Conservation (phyloP, 2,113 vertebrate species). For the Sinosuthora webbiana region DNA sequence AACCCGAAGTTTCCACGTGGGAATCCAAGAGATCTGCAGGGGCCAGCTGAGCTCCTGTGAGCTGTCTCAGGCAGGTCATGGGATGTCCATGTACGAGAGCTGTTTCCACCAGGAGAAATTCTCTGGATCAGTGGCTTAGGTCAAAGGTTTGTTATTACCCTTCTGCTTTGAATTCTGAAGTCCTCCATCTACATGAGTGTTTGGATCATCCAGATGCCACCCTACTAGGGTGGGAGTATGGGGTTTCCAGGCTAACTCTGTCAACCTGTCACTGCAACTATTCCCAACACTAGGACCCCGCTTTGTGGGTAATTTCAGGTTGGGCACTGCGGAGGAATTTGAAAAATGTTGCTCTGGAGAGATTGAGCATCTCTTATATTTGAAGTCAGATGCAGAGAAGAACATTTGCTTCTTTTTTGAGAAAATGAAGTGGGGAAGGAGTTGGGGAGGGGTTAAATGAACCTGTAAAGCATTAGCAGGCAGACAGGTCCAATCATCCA, state of each 20-base stretch:
- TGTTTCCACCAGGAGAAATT: background rate
- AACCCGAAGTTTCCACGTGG: background rate
- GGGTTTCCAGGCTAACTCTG: background rate
- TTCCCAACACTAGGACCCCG: accelerated
- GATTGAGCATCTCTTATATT: background rate
- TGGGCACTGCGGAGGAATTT: background rate
- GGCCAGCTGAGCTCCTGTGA: background rate
- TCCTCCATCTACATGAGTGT: background rate
- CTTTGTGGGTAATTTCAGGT: background rate
- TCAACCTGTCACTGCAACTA: background rate
- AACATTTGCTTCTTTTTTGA: background rate
- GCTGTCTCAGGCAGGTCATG: background rate
- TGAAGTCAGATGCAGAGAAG: background rate
- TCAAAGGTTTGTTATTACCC: background rate
- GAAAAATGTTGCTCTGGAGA: background rate
- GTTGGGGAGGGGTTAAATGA: background rate
- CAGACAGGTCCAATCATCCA: background rate
- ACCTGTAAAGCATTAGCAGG: background rate
- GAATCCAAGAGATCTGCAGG: background rate
- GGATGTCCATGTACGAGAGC: accelerated
- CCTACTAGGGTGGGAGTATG: accelerated
- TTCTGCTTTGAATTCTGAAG: background rate
- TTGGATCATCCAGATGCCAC: background rate
- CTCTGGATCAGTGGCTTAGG: background rate
- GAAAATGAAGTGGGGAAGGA: background rate